A percentile compares a stretch with the other conserved stretches of the same genome.
These are phyloP conservation scores for Thalassarche chlororhynchos DNA, from an alignment of 2,113 vertebrate species.

Conservation along the genomic window DNA sequence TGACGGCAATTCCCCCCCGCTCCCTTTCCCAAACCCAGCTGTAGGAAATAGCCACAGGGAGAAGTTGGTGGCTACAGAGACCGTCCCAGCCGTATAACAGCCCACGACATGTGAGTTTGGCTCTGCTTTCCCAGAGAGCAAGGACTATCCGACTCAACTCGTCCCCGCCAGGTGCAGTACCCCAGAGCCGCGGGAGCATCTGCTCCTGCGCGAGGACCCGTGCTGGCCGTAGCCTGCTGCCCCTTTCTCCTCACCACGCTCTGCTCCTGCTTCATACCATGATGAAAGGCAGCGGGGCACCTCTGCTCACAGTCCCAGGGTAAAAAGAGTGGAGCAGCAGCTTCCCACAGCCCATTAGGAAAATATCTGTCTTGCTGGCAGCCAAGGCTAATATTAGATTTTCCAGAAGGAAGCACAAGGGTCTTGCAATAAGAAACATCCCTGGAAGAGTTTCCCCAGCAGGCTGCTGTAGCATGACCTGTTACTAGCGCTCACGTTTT, in stretches of 20 bases:
- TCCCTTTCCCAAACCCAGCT: background rate
- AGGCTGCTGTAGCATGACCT: background rate
- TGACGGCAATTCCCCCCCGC: background rate
- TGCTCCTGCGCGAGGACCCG: accelerated
- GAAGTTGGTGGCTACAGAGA: background rate
- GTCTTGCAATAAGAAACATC: background rate
- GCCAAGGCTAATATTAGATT: constrained; percentile 8
- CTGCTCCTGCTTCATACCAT: accelerated
- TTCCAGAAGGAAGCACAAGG: background rate
- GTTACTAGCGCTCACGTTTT: background rate
- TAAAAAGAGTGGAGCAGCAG: background rate
- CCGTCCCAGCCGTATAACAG: background rate
- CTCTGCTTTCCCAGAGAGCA: background rate
- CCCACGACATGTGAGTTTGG: background rate
- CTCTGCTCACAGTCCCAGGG: background rate
- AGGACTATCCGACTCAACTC: background rate
- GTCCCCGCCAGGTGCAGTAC: background rate
- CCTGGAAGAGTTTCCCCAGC: background rate
- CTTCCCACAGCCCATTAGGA: background rate
- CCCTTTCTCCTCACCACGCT: background rate
- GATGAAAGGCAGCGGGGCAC: background rate
- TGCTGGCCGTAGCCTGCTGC: background rate
- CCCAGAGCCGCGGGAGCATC: background rate
- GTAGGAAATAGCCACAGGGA: background rate
- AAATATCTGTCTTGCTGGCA: background rate